Percentiles rank a stretch among this genome's conserved stretches.
These are phyloP conservation scores for Lasioglossum malachurum DNA, from an alignment of 2,888 invertebrate species.

Conservation along the genomic window DNA sequence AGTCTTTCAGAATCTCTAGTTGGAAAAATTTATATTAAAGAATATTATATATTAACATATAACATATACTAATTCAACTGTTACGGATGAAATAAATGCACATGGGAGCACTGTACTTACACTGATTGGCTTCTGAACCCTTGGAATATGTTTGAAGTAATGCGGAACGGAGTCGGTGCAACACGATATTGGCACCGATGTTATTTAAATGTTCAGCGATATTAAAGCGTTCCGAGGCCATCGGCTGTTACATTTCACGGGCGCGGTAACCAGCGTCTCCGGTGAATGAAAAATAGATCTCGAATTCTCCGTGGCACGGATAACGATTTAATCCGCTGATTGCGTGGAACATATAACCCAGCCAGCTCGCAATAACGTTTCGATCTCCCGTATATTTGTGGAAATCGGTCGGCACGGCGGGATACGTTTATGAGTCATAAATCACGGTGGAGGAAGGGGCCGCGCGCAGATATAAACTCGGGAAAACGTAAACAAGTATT, in stretches of 20 bases:
- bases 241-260: slow-evolving; percentile 18
- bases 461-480: slow-evolving; percentile 63
- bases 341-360: slow-evolving; percentile 53
- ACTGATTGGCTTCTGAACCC: neutral
- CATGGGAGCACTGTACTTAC: neutral
- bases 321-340: slow-evolving; percentile 66
- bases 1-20: neutral
- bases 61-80: neutral
- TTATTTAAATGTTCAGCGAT: slow-evolving; percentile 19
- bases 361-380: slow-evolving; percentile 59
- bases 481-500: slow-evolving; percentile 70
- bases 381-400: slow-evolving; percentile 66
- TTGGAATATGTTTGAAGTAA: neutral
- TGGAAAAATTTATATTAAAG: neutral
- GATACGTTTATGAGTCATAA: slow-evolving; percentile 71
- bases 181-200: slow-evolving; percentile 1
- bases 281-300: slow-evolving; percentile 56
- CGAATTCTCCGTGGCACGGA: slow-evolving; percentile 37
- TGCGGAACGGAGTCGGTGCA: neutral
- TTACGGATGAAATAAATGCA: neutral
- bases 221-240: slow-evolving; percentile 1
- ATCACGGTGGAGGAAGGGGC: slow-evolving; percentile 52
- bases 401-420: slow-evolving; percentile 62
- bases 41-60: neutral
- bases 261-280: slow-evolving; percentile 38